Base-by-base conservation (phyloP, 2,888 invertebrate species). In the Hylaea fasciaria region DNA sequence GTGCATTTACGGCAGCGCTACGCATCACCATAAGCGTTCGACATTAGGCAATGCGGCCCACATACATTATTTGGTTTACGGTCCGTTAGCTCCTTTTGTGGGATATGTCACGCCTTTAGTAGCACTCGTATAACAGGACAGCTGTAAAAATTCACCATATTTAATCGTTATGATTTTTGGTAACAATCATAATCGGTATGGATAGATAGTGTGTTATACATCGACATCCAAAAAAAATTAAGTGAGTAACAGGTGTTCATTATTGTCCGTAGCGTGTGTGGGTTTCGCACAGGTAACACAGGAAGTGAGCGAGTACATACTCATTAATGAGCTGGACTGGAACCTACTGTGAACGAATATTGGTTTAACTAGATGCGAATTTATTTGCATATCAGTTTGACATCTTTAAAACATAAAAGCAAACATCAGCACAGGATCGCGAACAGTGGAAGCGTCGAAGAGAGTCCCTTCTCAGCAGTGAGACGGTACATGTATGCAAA, bases 31-130 rank as follows among this genome's bases (percentile, higher is more conserved):
- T 83, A 84, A 80, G 74, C 76, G 81, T 80, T 77, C 78, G 77
- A 83, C 81, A 85, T 86, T 85, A 82, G 79, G 80, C 85, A 82
- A 85, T 82, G 83, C 83, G 83, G 71, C 81, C 81, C 74, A 88
- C 82, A 87, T 87, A 85, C 73, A 77, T 82, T 82, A 83, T 86
- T 85, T 83, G 82, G 81, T 77, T 79, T 73, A 77, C 71, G 80
- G 76, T 73, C 88, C 89, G 89, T 89, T 89, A 89, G 71, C 69
- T 78, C 75, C 78, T 78, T 83, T 80, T 81, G 78, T 78, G 69
- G 70, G 64, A 70, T 64, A 72, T 64, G 70, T 68, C 71, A 73
- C 67, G 70, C 73, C 65, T 71, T 73, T 75, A 58, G 68, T 71
- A 70, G 67, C 70, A 66, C 68, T 65, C 46, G 37, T 56, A 43